Evolutionary conservation across 2,113 vertebrate genomes (phyloP).

Genomic region (Neogale vison): DNA sequence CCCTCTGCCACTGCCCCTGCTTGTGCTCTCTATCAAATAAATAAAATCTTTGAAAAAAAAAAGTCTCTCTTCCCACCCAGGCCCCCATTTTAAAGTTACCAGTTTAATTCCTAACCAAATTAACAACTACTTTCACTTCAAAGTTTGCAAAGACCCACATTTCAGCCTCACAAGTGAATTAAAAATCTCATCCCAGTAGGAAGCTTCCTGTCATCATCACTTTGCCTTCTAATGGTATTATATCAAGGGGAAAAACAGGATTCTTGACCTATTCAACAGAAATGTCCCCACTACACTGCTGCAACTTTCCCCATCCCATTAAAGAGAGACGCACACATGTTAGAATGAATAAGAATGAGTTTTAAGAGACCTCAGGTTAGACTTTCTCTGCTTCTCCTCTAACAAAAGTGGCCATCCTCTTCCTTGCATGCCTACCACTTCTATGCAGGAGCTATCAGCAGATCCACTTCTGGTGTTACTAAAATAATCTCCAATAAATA

Average conservation of each 20-base stretch:
- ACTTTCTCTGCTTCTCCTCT: constrained; percentile 43
- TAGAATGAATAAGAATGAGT: background rate
- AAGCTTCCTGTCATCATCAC: background rate
- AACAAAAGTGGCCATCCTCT: background rate
- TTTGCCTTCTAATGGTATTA: background rate
- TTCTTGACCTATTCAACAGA: background rate
- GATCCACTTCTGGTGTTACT: background rate
- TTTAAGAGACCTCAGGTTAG: background rate
- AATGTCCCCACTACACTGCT: background rate
- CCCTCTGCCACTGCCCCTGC: background rate
- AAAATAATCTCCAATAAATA: background rate
- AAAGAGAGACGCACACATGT: background rate
- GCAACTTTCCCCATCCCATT: background rate
- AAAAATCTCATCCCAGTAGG: background rate
- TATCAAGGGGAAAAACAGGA: background rate
- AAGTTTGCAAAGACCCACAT: background rate
- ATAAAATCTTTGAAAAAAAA: background rate
- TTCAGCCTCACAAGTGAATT: background rate
- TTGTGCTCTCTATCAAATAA: background rate
- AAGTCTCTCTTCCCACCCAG: background rate
- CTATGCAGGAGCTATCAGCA: background rate
- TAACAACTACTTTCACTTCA: constrained; percentile 5
- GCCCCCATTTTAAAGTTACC: background rate
- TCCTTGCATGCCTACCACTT: background rate
- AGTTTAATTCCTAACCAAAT: constrained; percentile 10